Evolutionary conservation across 2,888 invertebrate genomes (phyloP).

Genomic region (Ashinkailepas kermadecensis): DNA sequence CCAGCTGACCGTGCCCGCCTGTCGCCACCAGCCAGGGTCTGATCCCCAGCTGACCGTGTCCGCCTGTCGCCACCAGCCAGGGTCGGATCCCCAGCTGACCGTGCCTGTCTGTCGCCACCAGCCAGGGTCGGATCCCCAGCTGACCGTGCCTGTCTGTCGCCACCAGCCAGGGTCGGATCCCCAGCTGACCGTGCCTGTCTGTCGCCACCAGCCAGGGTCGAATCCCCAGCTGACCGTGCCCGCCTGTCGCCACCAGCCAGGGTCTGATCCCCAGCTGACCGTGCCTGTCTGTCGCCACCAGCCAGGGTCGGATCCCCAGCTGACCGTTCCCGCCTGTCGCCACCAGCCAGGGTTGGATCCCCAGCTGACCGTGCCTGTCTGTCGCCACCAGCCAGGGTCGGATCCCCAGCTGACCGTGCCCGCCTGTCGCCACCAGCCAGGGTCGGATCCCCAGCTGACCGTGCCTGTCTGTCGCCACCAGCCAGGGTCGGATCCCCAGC

Average conservation of each 20-base stretch:
- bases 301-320: background rate
- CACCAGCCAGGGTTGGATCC: too few species aligned
- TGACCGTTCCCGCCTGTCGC: background rate
- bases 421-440: too few species aligned
- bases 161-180: too few species aligned
- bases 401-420: background rate
- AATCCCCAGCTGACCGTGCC: background rate
- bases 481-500: background rate
- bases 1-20: background rate
- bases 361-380: background rate
- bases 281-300: background rate
- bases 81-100: too few species aligned
- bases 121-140: background rate
- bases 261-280: too few species aligned
- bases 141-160: background rate
- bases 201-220: background rate
- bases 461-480: background rate
- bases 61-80: too few species aligned
- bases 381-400: background rate
- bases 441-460: too few species aligned
- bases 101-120: background rate
- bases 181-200: background rate
- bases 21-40: background rate
- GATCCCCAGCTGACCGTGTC: background rate
- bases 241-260: too few species aligned